These are phyloP conservation scores for Ctenicera cuprea DNA, from an alignment of 2,888 invertebrate species.

Conservation along the genomic window DNA sequence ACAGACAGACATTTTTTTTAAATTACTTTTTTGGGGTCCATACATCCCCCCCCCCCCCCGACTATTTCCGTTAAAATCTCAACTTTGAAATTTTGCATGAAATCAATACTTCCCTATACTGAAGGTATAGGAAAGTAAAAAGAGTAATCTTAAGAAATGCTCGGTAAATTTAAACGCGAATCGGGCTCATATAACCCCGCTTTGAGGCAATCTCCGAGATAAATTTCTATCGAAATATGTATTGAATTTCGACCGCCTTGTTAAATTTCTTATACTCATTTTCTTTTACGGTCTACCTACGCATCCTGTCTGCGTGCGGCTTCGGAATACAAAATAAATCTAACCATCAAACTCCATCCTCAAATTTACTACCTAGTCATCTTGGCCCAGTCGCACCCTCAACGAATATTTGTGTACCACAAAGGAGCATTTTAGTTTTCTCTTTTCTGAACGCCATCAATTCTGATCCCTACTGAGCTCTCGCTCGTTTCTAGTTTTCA, in stretches of 20 bases:
- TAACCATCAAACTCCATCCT: conserved; percentile 42
- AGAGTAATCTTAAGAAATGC: background rate
- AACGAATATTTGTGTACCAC: conserved; percentile 45
- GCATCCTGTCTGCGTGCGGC: conserved; percentile 45
- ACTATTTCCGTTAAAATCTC: no score
- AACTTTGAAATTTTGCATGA: no score
- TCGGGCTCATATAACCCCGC: conserved; percentile 1
- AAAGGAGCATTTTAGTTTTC: conserved; percentile 46
- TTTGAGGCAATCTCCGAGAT: conserved; percentile 25
- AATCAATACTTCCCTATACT: no score
- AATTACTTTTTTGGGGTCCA: no score
- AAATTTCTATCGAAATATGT: conserved; percentile 35
- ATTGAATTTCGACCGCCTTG: conserved; percentile 27
- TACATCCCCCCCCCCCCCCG: no score
- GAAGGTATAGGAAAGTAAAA: no score
- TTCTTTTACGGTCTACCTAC: conserved; percentile 42
- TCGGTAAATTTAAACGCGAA: conserved; percentile 4
- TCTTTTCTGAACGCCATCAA: conserved; percentile 42
- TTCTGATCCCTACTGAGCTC: conserved; percentile 26
- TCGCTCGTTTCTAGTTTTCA: conserved; percentile 28
- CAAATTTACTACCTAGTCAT: conserved; percentile 50
- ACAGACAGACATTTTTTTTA: no score
- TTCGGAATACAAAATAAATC: conserved; percentile 46
- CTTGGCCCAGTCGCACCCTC: conserved; percentile 43
- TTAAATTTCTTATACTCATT: conserved; percentile 29